phyloP scores from a whole-genome alignment of 2,888 invertebrate species.

The Apantesis nais region DNA sequence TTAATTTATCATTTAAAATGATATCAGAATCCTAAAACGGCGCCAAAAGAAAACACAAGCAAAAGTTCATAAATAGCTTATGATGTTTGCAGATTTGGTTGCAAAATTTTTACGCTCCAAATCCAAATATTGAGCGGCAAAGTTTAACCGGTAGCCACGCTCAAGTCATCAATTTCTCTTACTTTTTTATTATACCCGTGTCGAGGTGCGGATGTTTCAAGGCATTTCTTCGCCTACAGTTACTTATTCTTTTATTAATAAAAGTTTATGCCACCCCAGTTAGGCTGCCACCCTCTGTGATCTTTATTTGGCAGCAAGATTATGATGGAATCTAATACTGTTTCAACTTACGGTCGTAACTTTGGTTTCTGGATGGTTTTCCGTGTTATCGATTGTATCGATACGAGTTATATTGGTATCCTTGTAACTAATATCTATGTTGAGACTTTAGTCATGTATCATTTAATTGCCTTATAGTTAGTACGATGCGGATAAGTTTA shows the following conservation, averaged over 20 bases:
- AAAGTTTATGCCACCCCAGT: slow-evolving; percentile 67
- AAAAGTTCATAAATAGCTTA: slow-evolving; percentile 7
- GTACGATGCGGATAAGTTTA: slow-evolving; percentile 4
- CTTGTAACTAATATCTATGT: slow-evolving; percentile 22
- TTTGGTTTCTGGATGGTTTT: slow-evolving; percentile 24
- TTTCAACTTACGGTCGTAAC: slow-evolving; percentile 19
- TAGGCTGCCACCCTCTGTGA: slow-evolving; percentile 51
- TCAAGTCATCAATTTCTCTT: slow-evolving; percentile 72
- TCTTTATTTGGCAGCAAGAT: slow-evolving; percentile 49
- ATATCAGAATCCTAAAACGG: background rate
- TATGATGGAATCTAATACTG: slow-evolving; percentile 33
- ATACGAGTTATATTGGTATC: slow-evolving; percentile 18
- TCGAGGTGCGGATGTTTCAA: slow-evolving; percentile 63
- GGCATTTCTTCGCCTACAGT: slow-evolving; percentile 63
- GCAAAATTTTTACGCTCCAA: slow-evolving; percentile 30
- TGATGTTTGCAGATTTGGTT: slow-evolving; percentile 17
- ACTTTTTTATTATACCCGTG: slow-evolving; percentile 72
- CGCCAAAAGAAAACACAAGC: background rate
- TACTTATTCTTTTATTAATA: slow-evolving; percentile 79
- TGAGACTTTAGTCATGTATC: slow-evolving; percentile 20
- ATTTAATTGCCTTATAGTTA: slow-evolving; percentile 14
- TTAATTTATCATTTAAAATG: background rate
- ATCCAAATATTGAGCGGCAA: slow-evolving; percentile 48
- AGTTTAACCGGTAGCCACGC: slow-evolving; percentile 53
- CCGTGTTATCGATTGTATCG: slow-evolving; percentile 21